Percentiles rank a stretch among this genome's conserved stretches.
phyloP scores from a whole-genome alignment of 2,797 vertebrate genomes.

The Tadarida brasiliensis region DNA sequence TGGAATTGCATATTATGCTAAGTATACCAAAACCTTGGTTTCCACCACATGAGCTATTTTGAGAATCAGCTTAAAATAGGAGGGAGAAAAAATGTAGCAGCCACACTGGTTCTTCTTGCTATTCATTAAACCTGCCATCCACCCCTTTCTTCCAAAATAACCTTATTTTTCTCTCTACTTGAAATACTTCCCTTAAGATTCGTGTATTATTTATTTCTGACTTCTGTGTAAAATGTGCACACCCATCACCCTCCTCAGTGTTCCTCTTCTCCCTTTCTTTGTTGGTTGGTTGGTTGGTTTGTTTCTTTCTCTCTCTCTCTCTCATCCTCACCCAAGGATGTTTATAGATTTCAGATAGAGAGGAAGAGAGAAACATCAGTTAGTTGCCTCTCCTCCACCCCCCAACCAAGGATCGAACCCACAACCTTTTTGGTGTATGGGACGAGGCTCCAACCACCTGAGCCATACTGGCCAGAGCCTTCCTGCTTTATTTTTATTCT shows the following conservation, averaged over 20 bases:
- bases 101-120: neutral
- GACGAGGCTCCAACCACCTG: no score
- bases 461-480: neutral
- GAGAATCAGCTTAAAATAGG: neutral
- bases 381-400: neutral
- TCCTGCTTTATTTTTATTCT: constrained; percentile 12
- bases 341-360: neutral
- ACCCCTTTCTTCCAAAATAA: neutral
- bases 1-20: neutral
- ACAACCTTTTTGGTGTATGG: neutral
- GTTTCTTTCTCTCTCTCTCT: neutral
- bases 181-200: neutral
- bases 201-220: no score
- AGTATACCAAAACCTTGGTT: neutral
- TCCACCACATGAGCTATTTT: neutral
- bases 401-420: neutral
- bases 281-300: no score
- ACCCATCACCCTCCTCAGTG: neutral
- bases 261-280: neutral
- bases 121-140: neutral
- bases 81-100: neutral
- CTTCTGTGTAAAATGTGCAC: neutral
- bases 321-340: neutral
- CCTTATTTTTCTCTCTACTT: neutral
- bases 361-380: no score